Evolutionary conservation across 2,888 invertebrate species (phyloP), one percentile per base, ranked within the genome.

Genomic region (Aphidius colemani): DNA sequence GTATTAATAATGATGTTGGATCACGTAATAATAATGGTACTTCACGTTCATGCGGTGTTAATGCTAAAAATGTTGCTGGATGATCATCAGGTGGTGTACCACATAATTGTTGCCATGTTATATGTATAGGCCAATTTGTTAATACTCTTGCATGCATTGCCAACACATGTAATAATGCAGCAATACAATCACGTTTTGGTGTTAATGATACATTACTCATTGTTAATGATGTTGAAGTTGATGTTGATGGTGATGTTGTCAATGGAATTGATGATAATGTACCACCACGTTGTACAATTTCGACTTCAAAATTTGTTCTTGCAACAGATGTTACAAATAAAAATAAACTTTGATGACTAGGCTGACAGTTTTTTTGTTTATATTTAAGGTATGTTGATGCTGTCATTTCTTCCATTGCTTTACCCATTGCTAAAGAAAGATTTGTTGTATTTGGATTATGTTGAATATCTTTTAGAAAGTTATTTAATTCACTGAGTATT

Each of bases 321-420:
- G 92, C 93, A 67, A 95, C 90, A 0, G 94, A 95, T 66, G 92
- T 92, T 66, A 95, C 93, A 84, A 96, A 96, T 61, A 95, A 88
- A 80, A 95, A 92, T 69, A 96, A 87, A 76, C 89, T 89, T 75
- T 92, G 90, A 65, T 88, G 87, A 72, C 88, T 88, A 71, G 88
- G 87, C 5, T 87, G 85, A 67, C 85, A 85, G 61, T 88, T 85
- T 84, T 90, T 90, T 73, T 90, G 89, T 77, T 90, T 89, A 75
- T 90, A 90, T 77, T 93, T 93, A 67, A 91, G 87, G 78, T 92
- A 91, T 6, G 96, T 95, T 70, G 91, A 90, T 76, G 90, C 91
- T 7, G 95, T 94, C 89, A 97, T 93, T 83, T 95, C 95, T 78
- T 95, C 95, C 94, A 96, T 96, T 40, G 94, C 91, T 77, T 93